These are phyloP conservation scores for Tipula lateralis DNA, from an alignment of 2,888 invertebrate genomes.

Conservation along the genomic window DNA sequence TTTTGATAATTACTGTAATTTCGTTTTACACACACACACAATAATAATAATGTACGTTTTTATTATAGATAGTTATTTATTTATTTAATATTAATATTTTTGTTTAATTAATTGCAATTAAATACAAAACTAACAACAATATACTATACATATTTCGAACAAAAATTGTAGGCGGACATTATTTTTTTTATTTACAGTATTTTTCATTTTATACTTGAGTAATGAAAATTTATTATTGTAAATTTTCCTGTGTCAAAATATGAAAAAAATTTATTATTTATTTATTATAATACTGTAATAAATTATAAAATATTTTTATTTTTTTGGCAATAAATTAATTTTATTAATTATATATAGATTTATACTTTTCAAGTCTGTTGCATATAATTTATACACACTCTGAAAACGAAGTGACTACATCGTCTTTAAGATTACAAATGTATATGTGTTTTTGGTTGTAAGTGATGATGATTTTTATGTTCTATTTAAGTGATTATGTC, in stretches of 20 bases:
- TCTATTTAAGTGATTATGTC: slow-evolving; percentile 19
- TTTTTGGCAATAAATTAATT: slow-evolving; percentile 1
- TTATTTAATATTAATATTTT: background rate
- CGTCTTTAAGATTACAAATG: background rate
- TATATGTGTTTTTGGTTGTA: background rate
- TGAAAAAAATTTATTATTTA: background rate
- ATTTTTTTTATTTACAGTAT: background rate
- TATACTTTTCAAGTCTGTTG: background rate
- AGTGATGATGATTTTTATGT: background rate
- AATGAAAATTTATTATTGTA: slow-evolving; percentile 19
- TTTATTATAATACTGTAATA: slow-evolving; percentile 11
- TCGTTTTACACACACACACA: background rate
- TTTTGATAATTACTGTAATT: background rate
- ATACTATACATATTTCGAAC: background rate
- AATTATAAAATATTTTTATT: slow-evolving; percentile 20
- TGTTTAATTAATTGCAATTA: slow-evolving; percentile 24
- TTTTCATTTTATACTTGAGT: slow-evolving; percentile 11
- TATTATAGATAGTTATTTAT: background rate
- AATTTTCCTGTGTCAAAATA: slow-evolving; percentile 24
- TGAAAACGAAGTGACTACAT: background rate
- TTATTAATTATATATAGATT: slow-evolving; percentile 19
- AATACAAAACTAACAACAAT: background rate
- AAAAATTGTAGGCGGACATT: background rate
- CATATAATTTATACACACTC: background rate
- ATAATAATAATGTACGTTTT: background rate